Percentiles rank a stretch among this genome's conserved stretches.
Evolutionary conservation across 2,888 invertebrate species (phyloP).

Genomic region (Papilio protenor): DNA sequence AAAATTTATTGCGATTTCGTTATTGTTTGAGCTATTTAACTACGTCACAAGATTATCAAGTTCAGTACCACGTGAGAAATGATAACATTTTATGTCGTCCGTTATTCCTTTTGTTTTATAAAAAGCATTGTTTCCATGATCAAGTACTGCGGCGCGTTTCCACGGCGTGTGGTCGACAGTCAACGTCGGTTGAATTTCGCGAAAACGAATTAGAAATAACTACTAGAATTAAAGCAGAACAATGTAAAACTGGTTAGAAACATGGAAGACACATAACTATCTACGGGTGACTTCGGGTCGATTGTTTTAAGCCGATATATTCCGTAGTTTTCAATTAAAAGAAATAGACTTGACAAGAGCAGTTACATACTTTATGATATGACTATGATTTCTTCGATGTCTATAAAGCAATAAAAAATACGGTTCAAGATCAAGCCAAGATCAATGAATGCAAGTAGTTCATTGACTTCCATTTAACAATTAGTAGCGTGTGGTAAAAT

Average conservation of each 20-base stretch:
- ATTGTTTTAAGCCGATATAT: not conserved
- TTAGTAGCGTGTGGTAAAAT: slow-evolving; percentile 11
- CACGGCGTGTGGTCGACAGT: not conserved
- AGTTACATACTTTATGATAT: not conserved
- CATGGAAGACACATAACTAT: not conserved
- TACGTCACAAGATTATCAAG: slow-evolving; percentile 10
- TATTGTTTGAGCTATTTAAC: slow-evolving; percentile 12
- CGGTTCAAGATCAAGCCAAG: not conserved
- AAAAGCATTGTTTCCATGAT: not conserved
- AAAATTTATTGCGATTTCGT: slow-evolving; percentile 18
- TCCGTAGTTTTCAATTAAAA: not conserved
- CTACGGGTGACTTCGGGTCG: not conserved
- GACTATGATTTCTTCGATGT: not conserved
- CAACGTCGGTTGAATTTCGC: not conserved
- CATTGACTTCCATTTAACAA: slow-evolving; percentile 8
- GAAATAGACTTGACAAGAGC: not conserved
- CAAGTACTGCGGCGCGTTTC: not conserved
- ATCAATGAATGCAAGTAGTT: not conserved
- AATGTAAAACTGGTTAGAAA: not conserved
- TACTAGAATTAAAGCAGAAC: not conserved
- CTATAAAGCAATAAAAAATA: not conserved
- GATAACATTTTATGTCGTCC: slow-evolving; percentile 12
- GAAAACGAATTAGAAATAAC: not conserved
- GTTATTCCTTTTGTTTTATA: not conserved
- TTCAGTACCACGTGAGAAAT: slow-evolving; percentile 19